These are phyloP conservation scores for Propithecus perrieri DNA, from an alignment of 2,797 vertebrate species.

Conservation along the genomic window DNA sequence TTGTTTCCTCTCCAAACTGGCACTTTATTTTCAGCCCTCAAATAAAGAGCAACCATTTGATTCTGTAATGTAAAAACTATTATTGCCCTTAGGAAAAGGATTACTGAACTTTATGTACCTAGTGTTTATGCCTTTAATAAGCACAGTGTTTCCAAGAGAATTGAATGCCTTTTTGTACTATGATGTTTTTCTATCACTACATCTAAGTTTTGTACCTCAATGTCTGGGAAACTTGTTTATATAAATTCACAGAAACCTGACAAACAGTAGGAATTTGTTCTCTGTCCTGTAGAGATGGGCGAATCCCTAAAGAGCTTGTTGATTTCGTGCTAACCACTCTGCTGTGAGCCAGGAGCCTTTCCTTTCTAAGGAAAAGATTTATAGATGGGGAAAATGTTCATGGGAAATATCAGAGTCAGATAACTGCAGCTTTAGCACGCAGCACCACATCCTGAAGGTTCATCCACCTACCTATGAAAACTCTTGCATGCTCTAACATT, in stretches of 20 bases:
- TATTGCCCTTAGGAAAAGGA: constrained; percentile 75
- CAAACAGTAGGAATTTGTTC: constrained; percentile 67
- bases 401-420: constrained; percentile 23
- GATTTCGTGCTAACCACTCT: constrained; percentile 49
- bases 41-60: constrained; percentile 63
- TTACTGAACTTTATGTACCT: constrained; percentile 73
- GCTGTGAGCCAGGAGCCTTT: constrained; percentile 45
- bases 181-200: constrained; percentile 57
- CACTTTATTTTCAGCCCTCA: constrained; percentile 66
- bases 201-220: constrained; percentile 58
- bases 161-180: constrained; percentile 73
- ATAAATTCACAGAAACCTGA: constrained; percentile 69
- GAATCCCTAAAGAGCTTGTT: constrained; percentile 41
- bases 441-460: not conserved
- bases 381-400: not conserved
- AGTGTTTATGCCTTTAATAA: constrained; percentile 71
- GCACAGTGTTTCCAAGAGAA: constrained; percentile 71
- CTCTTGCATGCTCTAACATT: not conserved
- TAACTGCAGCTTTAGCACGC: not conserved
- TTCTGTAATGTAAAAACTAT: constrained; percentile 69
- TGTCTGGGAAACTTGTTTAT: constrained; percentile 69
- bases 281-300: constrained; percentile 43
- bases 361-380: constrained; percentile 58
- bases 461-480: not conserved
- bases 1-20: constrained; percentile 65